Percentiles rank a stretch among this genome's conserved stretches.
These are phyloP conservation scores for Psilopsiagon aymara DNA, from an alignment of 2,113 vertebrate genomes.

Conservation along the genomic window DNA sequence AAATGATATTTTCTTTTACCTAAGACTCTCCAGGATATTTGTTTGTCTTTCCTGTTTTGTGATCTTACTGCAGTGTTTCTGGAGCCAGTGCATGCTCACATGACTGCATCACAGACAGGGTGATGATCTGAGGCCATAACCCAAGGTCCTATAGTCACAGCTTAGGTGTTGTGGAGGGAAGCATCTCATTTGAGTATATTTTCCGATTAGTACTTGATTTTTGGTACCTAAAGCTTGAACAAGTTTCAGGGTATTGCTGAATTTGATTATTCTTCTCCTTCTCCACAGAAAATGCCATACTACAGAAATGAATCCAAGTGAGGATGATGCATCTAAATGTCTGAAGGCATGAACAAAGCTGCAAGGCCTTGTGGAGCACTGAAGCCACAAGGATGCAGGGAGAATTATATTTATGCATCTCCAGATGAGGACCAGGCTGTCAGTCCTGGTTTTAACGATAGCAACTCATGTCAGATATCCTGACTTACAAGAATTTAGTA, in stretches of 20 bases:
- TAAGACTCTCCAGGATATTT: not conserved
- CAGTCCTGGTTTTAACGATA: not conserved
- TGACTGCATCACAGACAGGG: rapidly evolving
- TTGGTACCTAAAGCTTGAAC: not conserved
- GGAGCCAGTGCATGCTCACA: not conserved
- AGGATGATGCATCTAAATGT: too few species aligned
- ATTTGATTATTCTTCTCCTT: not conserved
- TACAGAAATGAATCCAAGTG: rapidly evolving
- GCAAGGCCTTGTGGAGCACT: not conserved
- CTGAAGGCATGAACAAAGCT: not conserved
- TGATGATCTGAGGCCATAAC: not conserved
- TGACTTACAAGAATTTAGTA: not conserved
- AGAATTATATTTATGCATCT: not conserved
- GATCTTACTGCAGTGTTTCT: not conserved
- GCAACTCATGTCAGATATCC: not conserved
- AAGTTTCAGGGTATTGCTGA: not conserved
- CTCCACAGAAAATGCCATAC: rapidly evolving
- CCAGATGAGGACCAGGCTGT: not conserved
- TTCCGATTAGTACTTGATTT: not conserved
- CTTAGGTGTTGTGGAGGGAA: not conserved
- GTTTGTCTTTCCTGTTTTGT: not conserved
- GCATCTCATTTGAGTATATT: not conserved
- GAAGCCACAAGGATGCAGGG: not conserved
- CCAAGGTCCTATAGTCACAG: not conserved
- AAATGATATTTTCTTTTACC: not conserved